phyloP scores from a whole-genome alignment of 2,797 vertebrate species.

The Artibeus jamaicensis region DNA sequence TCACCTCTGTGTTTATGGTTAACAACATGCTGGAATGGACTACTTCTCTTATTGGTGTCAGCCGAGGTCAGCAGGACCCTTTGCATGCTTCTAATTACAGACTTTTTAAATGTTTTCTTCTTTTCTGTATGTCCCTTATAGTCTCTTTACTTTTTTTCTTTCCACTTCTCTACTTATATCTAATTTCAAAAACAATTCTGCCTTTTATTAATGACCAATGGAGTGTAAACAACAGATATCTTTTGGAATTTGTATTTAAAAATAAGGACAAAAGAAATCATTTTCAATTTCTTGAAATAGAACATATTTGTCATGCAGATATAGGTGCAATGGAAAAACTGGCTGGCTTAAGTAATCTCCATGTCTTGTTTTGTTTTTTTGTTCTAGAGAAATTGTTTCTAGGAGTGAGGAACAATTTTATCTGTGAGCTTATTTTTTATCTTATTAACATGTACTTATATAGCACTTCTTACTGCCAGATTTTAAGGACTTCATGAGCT shows the following conservation, averaged over 20 bases:
- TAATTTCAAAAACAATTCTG: slow-evolving; percentile 35
- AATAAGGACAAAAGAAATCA: not conserved
- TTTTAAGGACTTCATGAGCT: not conserved
- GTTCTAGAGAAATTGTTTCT: slow-evolving; percentile 1
- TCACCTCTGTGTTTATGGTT: slow-evolving; percentile 61
- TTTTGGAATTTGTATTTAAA: not conserved
- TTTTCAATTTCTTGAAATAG: slow-evolving; percentile 7
- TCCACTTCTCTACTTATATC: not conserved
- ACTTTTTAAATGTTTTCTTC: not conserved
- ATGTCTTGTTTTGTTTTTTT: not conserved
- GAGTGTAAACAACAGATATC: not conserved
- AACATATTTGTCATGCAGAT: not conserved
- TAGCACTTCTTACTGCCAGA: not conserved
- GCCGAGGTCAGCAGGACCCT: slow-evolving; percentile 33
- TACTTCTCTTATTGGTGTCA: slow-evolving; percentile 41
- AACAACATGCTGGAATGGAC: not conserved
- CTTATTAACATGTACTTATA: not conserved
- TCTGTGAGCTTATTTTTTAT: not conserved
- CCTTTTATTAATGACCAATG: not conserved
- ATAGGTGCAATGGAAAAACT: not conserved
- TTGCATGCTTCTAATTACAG: slow-evolving; percentile 22
- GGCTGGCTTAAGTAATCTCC: not conserved
- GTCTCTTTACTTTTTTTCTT: not conserved
- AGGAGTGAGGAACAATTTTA: not conserved
- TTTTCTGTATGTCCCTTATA: slow-evolving; percentile 16